A percentile compares a stretch with the other conserved stretches of the same genome.
Conservation (phyloP, 2,888 invertebrate species). For the Drymonia ruficornis region DNA sequence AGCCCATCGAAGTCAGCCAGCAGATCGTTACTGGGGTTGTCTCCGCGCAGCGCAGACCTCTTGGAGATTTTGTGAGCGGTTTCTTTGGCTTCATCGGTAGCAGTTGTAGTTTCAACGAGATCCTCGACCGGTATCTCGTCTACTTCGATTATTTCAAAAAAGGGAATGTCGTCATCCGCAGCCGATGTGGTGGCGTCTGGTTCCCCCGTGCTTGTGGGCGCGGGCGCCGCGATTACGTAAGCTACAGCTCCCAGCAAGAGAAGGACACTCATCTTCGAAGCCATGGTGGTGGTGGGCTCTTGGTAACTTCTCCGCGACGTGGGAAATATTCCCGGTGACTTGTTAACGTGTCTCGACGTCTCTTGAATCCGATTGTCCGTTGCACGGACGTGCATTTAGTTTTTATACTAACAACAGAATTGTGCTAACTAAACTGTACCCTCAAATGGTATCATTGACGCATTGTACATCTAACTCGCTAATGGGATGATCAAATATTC, state of each 20-base stretch:
- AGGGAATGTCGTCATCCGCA: slow-evolving; percentile 41
- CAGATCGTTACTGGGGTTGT: slow-evolving; percentile 67
- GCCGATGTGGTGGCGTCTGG: slow-evolving; percentile 47
- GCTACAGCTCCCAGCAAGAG: slow-evolving; percentile 59
- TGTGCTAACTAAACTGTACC: slow-evolving; percentile 67
- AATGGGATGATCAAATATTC: slow-evolving; percentile 65
- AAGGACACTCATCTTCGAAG: slow-evolving; percentile 58
- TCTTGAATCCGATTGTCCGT: slow-evolving; percentile 29
- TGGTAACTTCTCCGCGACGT: slow-evolving; percentile 58
- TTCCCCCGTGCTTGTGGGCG: slow-evolving; percentile 52
- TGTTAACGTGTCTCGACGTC: slow-evolving; percentile 37
- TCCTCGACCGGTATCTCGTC: slow-evolving; percentile 57
- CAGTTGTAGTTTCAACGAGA: slow-evolving; percentile 34
- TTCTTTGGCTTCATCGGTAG: slow-evolving; percentile 39
- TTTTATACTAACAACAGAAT: slow-evolving; percentile 66
- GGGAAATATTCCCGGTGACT: slow-evolving; percentile 49
- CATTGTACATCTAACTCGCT: slow-evolving; percentile 52
- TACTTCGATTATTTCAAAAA: slow-evolving; percentile 59
- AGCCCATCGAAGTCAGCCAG: slow-evolving; percentile 65
- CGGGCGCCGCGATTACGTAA: slow-evolving; percentile 55
- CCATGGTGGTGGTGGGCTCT: slow-evolving; percentile 63
- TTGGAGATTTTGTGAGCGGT: slow-evolving; percentile 61
- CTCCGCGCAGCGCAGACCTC: slow-evolving; percentile 65
- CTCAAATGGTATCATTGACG: slow-evolving; percentile 73
- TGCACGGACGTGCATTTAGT: slow-evolving; percentile 40